Base-by-base conservation (phyloP, 2,888 invertebrate genomes). In the Eupithecia subumbrata region DNA sequence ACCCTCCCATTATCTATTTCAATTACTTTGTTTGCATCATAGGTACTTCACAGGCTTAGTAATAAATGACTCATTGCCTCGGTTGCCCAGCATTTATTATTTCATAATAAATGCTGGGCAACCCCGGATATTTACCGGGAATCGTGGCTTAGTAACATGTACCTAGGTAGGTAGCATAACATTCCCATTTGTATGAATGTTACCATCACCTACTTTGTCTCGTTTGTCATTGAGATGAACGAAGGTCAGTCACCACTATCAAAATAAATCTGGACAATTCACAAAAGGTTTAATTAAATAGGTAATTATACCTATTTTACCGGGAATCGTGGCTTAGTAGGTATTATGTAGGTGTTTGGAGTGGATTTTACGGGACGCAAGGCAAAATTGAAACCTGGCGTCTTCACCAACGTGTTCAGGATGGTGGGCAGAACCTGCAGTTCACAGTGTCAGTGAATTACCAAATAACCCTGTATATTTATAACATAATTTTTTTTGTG, bases 51-150 rank as follows among this genome's bases (percentile, higher is more conserved):
- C 11, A 40, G 56, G 12, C 1, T 56, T 56, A 56, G 52, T 60
- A 60, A 5, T 56, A 60, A 12, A 60, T 60, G 60, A 60, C 25
- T 60, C 60, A 25, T 25, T 22, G 25, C 25, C n/a, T n/a, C n/a
- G n/a, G n/a, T n/a, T n/a, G n/a, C n/a, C n/a, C n/a, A n/a, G n/a
- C n/a, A n/a, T n/a, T n/a, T n/a, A n/a, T n/a, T n/a, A n/a, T n/a
- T n/a, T n/a, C 5, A 60, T 14, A 22, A 12, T 56, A 60, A 25
- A 60, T 60, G 25, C 25, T 60, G 60, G 60, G 60, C 60, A 60
- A 60, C 60, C 60, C 60, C 60, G 22, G 56, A n/a, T 56, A 56
- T 60, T 60, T 60, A 60, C 60, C 2, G 60, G 60, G n/a, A 25
- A 60, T 60, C 60, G 22, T 11, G 56, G 56, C 22, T 60, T 60